These are phyloP conservation scores for Cryptocephalus moraei DNA, from an alignment of 2,888 invertebrate species.

Conservation along the genomic window DNA sequence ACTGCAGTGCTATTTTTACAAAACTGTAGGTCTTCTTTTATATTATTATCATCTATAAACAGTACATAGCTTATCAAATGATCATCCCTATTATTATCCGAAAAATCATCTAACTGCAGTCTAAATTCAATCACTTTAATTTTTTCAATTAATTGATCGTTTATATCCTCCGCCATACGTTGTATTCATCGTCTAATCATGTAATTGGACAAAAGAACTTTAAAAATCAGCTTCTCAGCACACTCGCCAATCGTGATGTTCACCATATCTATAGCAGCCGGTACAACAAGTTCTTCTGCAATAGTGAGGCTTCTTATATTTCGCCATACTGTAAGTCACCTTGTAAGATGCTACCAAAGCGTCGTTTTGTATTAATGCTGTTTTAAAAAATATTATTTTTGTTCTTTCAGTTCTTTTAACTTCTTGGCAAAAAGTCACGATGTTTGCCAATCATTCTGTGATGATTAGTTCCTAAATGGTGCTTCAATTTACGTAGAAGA, in stretches of 20 bases:
- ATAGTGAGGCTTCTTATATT: conserved; percentile 3
- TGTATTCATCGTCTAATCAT: conserved; percentile 14
- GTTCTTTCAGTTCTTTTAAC: background rate
- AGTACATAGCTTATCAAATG: conserved; percentile 1
- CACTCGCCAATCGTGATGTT: background rate
- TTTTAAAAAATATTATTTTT: background rate
- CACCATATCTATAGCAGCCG: conserved; percentile 3
- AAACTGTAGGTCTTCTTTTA: conserved; percentile 4
- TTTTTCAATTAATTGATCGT: conserved; percentile 9
- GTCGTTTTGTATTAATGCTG: background rate
- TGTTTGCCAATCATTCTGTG: background rate
- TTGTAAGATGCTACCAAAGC: conserved; percentile 2
- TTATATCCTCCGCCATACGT: conserved; percentile 11
- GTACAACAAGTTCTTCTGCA: conserved; percentile 4
- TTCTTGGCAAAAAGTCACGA: background rate
- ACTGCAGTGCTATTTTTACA: conserved; percentile 6
- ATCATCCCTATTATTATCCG: conserved; percentile 7
- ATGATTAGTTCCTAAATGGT: conserved; percentile 2
- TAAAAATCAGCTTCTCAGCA: conserved; percentile 10
- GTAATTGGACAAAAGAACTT: conserved; percentile 14
- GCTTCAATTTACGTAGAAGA: conserved; percentile 1
- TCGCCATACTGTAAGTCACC: conserved; percentile 1
- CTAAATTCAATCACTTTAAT: conserved; percentile 4
- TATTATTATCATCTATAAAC: background rate
- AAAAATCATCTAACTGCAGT: conserved; percentile 6